Conservation (phyloP, 2,888 invertebrate species). For the Campoplex capitator region DNA sequence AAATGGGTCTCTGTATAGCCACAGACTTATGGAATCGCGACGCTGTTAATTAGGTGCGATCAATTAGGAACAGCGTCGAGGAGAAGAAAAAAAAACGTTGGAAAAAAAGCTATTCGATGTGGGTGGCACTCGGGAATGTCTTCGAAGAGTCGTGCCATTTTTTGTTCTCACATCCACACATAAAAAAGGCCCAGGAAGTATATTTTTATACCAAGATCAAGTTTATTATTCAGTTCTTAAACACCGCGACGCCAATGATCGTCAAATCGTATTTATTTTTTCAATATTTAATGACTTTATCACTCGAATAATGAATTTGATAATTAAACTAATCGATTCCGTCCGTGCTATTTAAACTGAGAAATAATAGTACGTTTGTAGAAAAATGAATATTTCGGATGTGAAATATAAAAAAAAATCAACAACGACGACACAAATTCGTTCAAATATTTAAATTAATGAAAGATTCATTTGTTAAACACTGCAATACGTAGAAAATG, state of each 20-base stretch:
- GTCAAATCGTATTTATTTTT: neutral
- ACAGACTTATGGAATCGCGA: conserved; percentile 59
- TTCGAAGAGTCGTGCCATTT: conserved; percentile 54
- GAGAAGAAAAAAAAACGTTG: conserved; percentile 36
- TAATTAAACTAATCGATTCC: neutral
- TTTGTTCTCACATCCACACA: neutral
- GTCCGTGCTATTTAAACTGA: neutral
- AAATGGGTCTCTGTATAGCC: conserved; percentile 42
- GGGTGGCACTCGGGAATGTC: conserved; percentile 58
- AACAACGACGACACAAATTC: neutral
- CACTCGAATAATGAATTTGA: too few species aligned
- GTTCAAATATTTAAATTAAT: neutral
- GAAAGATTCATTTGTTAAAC: neutral
- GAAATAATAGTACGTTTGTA: neutral
- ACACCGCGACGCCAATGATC: too few species aligned
- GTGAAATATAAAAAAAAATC: neutral
- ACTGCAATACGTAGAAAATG: too few species aligned
- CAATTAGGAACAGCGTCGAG: conserved; percentile 63
- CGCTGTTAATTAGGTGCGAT: conserved; percentile 71
- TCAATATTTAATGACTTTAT: too few species aligned
- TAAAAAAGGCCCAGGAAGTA: neutral
- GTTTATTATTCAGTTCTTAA: too few species aligned
- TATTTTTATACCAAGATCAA: neutral
- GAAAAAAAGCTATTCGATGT: conserved; percentile 38
- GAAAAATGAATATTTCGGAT: neutral